phyloP scores from a whole-genome alignment of 2,888 invertebrate species.

The Galeruca laticollis region DNA sequence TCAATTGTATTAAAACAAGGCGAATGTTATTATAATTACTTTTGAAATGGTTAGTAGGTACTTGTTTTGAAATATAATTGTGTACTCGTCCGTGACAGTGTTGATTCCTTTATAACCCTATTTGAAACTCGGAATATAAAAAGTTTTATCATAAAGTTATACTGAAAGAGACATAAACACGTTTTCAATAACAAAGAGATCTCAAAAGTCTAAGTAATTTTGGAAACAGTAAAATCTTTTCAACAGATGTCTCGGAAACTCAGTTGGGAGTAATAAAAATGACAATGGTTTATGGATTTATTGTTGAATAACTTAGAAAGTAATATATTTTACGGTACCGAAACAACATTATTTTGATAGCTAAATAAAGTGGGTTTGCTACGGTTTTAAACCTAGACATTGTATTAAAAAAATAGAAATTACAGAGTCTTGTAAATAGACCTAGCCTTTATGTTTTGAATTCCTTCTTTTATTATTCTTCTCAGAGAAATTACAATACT shows the following conservation, averaged over 20 bases:
- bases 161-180: constrained; percentile 50
- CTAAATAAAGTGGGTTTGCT: constrained; percentile 39
- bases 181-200: constrained; percentile 51
- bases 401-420: constrained; percentile 31
- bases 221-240: constrained; percentile 54
- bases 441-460: constrained; percentile 3
- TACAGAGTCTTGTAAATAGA: constrained; percentile 8
- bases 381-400: constrained; percentile 34
- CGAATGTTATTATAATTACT: no score
- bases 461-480: constrained; percentile 3
- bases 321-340: constrained; percentile 50
- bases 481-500: neutral
- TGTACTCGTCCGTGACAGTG: neutral
- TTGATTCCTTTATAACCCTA: constrained; percentile 36
- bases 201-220: constrained; percentile 47
- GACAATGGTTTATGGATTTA: constrained; percentile 53
- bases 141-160: constrained; percentile 53
- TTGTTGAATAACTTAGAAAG: constrained; percentile 52
- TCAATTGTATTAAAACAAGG: no score
- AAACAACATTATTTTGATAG: constrained; percentile 36
- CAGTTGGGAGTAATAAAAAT: constrained; percentile 48
- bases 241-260: constrained; percentile 48
- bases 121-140: constrained; percentile 47
- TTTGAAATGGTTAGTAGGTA: no score
- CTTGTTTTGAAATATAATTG: neutral